Evolutionary conservation across 2,888 invertebrate genomes (phyloP), one percentile per base, ranked within the genome.

Genomic region (Spialia ferax): DNA sequence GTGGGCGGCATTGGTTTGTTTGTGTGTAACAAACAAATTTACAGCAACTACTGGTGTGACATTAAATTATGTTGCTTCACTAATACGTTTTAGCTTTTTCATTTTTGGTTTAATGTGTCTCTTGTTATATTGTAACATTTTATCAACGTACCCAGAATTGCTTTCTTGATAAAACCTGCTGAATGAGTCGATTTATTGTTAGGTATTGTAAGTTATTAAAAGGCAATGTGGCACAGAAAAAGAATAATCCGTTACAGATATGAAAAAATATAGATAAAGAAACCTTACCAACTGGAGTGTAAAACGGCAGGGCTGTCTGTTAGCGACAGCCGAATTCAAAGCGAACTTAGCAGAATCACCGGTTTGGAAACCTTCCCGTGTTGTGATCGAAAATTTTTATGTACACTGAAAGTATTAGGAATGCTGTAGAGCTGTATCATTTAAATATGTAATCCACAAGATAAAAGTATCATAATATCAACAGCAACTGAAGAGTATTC

Each of bases 251-350:
- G 11, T 48, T 48, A 20, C 11, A 32, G 32, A 32, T 15, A n/a
- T 32, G 1, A 8, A n/a, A n/a, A 4, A n/a, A 38, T 4, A 38
- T 38, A 38, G n/a, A 38, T 38, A 38, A 48, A 48, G 20, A 15
- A 10, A 20, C 48, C 48, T 20, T 48, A 20, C 20, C 48, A 20
- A 48, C 11, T 48, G 20, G 11, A 20, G 48, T 20, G 11, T 48
- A 48, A 48, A 11, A 48, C 11, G 20, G 20, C 48, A 20, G 18
- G 48, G 48, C 20, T 20, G 20, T 48, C 48, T 20, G 45, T 48
- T 48, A 8, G 10, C 11, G 45, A 48, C 48, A 48, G 20, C 11
- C 20, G 20, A 48, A 48, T 48, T 48, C 48, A 48, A 48, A 48
- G 48, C 20, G 20, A 8, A 11, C 48, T 48, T 48, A 20, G 20